Evolutionary conservation across 1,140 invertebrate species (phyloP).

Genomic region (Pantala flavescens): DNA sequence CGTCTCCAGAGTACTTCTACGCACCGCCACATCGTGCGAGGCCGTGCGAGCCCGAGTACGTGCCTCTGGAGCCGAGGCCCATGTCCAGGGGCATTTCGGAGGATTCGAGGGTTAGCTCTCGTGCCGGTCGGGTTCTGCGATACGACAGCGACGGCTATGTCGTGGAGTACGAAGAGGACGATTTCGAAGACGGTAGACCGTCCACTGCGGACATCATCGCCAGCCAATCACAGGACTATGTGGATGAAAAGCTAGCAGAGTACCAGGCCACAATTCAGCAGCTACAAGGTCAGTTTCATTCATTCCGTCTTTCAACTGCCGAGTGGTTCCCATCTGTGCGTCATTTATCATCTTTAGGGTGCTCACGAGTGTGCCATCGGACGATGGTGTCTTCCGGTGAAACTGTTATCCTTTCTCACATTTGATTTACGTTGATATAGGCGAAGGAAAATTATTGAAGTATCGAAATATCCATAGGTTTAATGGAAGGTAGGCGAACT

Average conservation of each 20-base stretch:
- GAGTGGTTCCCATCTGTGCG: neutral
- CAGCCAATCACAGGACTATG: constrained; percentile 84
- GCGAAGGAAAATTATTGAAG: no score
- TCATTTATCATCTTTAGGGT: no score
- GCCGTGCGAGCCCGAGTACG: constrained; percentile 43
- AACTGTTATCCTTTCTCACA: no score
- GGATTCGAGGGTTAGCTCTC: constrained; percentile 17
- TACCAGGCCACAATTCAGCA: constrained; percentile 84
- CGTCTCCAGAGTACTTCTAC: constrained; percentile 51
- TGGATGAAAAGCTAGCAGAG: constrained; percentile 85
- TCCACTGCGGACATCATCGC: constrained; percentile 86
- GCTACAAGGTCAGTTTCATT: constrained; percentile 62
- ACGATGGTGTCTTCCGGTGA: no score
- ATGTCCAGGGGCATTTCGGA: constrained; percentile 33
- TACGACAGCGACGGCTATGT: constrained; percentile 19
- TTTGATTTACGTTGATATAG: no score
- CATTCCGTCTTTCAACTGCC: neutral
- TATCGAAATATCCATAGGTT: no score
- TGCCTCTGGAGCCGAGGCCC: constrained; percentile 55
- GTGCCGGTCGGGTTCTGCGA: constrained; percentile 18
- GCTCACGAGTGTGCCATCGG: no score
- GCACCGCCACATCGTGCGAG: constrained; percentile 37
- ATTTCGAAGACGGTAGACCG: constrained; percentile 50
- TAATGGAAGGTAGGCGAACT: no score
- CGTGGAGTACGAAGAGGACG: constrained; percentile 20